Conservation (phyloP, 1,140 invertebrate genomes). For the Drosophila seguyi region DNA sequence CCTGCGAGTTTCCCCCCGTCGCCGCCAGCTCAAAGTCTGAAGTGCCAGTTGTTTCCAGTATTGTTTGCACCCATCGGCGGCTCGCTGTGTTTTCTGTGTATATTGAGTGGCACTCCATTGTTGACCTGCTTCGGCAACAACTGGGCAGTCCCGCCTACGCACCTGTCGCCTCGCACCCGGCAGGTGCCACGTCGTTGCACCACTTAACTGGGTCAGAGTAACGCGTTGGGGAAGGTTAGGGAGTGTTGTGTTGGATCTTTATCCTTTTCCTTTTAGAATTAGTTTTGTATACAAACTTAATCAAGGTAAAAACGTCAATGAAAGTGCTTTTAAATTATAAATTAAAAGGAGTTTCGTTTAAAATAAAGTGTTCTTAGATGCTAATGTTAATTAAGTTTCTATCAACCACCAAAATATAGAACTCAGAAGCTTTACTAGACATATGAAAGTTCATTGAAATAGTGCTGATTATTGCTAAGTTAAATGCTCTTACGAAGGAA, state of each 20-base stretch:
- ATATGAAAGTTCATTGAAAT: no score
- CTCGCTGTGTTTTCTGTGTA: slow-evolving; percentile 50
- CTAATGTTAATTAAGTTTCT: no score
- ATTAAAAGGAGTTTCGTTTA: no score
- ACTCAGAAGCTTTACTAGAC: no score
- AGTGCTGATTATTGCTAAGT: no score
- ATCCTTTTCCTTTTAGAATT: neutral
- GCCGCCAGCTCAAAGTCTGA: neutral
- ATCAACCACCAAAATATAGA: no score
- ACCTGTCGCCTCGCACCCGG: slow-evolving; percentile 14
- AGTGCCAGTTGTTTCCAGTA: slow-evolving; percentile 32
- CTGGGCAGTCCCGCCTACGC: slow-evolving; percentile 30
- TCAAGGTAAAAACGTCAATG: no score
- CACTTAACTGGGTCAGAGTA: slow-evolving; percentile 41
- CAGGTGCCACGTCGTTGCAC: slow-evolving; percentile 11
- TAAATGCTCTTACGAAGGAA: no score
- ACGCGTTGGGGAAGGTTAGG: neutral
- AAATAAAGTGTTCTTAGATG: no score
- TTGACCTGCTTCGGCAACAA: slow-evolving; percentile 56
- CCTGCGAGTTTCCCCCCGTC: neutral
- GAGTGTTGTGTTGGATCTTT: neutral
- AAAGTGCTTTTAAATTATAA: no score
- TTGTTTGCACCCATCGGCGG: slow-evolving; percentile 57
- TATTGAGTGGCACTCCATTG: slow-evolving; percentile 70
- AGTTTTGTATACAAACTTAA: neutral